A percentile compares a stretch with the other conserved stretches of the same genome.
Evolutionary conservation across 2,113 vertebrate species (phyloP).

Genomic region (Pteronura brasiliensis): DNA sequence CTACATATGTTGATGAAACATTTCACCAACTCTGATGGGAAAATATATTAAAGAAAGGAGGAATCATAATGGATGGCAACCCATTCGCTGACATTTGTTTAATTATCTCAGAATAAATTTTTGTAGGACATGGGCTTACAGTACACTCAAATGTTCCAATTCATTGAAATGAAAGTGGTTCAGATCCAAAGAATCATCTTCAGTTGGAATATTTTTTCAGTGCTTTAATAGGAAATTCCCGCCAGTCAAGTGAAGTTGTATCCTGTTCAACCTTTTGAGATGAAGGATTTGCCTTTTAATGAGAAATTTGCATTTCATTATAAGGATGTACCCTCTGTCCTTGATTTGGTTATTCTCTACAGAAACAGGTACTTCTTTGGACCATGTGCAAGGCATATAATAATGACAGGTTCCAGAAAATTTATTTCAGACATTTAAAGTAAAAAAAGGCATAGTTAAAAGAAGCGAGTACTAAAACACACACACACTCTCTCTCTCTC

Average conservation of each 20-base stretch:
- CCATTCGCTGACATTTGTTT: neutral
- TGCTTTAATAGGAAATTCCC: slow-evolving; percentile 15
- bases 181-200: neutral
- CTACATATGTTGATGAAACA: neutral
- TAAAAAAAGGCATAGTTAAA: neutral
- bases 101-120: slow-evolving; percentile 23
- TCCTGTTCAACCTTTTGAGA: slow-evolving; percentile 34
- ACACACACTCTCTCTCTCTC: too few species aligned
- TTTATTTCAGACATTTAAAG: neutral
- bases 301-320: slow-evolving; percentile 61
- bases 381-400: neutral
- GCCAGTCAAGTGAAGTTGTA: neutral
- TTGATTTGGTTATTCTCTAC: slow-evolving; percentile 32
- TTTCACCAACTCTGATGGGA: neutral
- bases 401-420: neutral
- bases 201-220: neutral
- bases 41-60: neutral
- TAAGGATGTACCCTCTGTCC: slow-evolving; percentile 1
- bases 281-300: slow-evolving; percentile 68
- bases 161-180: slow-evolving; percentile 48
- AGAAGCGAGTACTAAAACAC: neutral
- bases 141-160: slow-evolving; percentile 24
- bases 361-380: neutral
- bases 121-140: neutral
- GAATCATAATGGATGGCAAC: neutral